phyloP scores from a whole-genome alignment of 2,888 invertebrate species.

The Zygothrica quintamaculata region DNA sequence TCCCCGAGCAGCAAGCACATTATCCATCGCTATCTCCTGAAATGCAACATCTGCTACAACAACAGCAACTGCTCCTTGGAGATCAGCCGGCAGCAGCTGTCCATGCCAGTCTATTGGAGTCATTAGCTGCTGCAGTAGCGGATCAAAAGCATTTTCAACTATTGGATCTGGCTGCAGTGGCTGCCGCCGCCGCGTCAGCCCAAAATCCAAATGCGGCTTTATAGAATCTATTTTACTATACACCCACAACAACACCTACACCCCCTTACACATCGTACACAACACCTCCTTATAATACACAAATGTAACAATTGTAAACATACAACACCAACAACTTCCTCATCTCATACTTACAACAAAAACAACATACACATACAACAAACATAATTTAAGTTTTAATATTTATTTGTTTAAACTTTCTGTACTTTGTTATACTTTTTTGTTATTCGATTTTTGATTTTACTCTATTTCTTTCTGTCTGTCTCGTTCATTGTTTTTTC shows the following conservation, averaged over 20 bases:
- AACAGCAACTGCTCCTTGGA: conserved; percentile 52
- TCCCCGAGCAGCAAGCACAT: conserved; percentile 60
- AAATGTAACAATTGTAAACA: conserved; percentile 39
- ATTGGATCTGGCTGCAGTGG: conserved; percentile 71
- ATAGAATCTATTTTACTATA: conserved; percentile 30
- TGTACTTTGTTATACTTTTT: too few relatives aligned
- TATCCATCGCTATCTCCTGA: conserved; percentile 60
- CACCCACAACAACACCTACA: conserved; percentile 3
- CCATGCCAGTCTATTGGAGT: conserved; percentile 73
- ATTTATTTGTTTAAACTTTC: background rate
- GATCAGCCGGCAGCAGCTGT: conserved; percentile 63
- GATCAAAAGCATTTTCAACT: conserved; percentile 80
- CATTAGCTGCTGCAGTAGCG: conserved; percentile 74
- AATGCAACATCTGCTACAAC: conserved; percentile 52
- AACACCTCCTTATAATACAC: conserved; percentile 1
- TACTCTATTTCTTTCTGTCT: background rate
- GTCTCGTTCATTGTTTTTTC: conserved; percentile 3
- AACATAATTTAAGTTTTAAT: conserved; percentile 17
- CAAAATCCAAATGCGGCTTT: conserved; percentile 59
- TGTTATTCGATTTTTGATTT: conserved; percentile 12
- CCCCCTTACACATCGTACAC: conserved; percentile 9
- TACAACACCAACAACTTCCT: too few relatives aligned
- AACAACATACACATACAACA: background rate
- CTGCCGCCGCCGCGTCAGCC: conserved; percentile 65
- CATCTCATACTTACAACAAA: too few relatives aligned